These are phyloP conservation scores for Lucilia cuprina DNA, from an alignment of 1,140 invertebrate genomes.

Conservation along the genomic window DNA sequence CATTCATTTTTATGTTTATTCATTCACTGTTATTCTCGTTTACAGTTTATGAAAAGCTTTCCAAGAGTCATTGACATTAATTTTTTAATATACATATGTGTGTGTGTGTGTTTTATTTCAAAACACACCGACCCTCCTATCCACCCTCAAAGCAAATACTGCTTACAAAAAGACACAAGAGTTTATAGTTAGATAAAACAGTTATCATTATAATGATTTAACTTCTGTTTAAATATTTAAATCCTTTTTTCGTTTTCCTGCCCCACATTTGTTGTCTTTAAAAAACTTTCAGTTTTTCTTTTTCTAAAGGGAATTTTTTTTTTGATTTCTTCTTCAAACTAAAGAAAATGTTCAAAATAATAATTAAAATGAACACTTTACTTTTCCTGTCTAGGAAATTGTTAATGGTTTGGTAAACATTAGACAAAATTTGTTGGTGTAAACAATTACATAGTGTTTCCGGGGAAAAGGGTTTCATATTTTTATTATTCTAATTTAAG, in stretches of 20 bases:
- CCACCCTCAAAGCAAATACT: too few species aligned
- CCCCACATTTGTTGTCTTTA: too few species aligned
- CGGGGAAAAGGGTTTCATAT: too few species aligned
- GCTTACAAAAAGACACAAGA: not conserved
- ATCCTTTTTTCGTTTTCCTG: not conserved
- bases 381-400: conserved; percentile 4
- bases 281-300: too few species aligned
- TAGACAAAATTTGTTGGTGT: not conserved
- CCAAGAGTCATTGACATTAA: conserved; percentile 7
- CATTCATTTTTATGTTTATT: not conserved
- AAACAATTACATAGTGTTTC: not conserved
- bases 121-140: too few species aligned
- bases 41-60: not conserved
- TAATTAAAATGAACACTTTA: not conserved
- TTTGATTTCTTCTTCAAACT: too few species aligned
- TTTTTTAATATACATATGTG: not conserved
- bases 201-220: not conserved
- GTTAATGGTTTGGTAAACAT: conserved; percentile 1
- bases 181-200: not conserved
- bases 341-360: not conserved
- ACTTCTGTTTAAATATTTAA: too few species aligned
- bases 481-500: not conserved
- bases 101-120: not conserved
- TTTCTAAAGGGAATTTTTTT: too few species aligned
- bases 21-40: not conserved